phyloP scores from a whole-genome alignment of 1,140 invertebrate genomes.

The Plectus sambesii region DNA sequence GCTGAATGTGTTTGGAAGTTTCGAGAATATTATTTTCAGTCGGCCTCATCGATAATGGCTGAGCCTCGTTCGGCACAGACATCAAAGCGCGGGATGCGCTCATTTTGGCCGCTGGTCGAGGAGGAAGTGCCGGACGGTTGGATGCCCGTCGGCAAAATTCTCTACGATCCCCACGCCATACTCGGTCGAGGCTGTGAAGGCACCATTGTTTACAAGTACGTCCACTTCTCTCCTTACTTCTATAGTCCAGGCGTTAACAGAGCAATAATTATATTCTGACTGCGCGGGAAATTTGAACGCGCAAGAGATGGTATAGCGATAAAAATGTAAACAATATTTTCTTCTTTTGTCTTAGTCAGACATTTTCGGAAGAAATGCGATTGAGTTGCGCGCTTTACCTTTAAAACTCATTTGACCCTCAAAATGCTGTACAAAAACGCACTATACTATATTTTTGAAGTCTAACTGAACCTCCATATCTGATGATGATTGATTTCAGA shows the following conservation, averaged over 20 bases:
- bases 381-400: not conserved
- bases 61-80: too few relatives aligned
- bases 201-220: slow-evolving; percentile 83
- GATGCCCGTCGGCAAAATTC: slow-evolving; percentile 75
- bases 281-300: too few relatives aligned
- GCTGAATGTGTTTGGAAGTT: too few relatives aligned
- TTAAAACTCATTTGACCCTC: not conserved
- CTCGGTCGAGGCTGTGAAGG: slow-evolving; percentile 94
- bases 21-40: too few relatives aligned
- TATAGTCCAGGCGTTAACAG: too few relatives aligned
- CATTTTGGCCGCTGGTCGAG: too few relatives aligned
- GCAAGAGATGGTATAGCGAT: slow-evolving; percentile 1
- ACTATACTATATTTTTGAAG: not conserved
- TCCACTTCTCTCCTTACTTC: slow-evolving; percentile 12
- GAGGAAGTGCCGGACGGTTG: slow-evolving; percentile 59
- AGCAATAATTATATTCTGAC: too few relatives aligned
- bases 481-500: too few relatives aligned
- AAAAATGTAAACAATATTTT: not conserved
- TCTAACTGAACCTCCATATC: not conserved
- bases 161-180: slow-evolving; percentile 69
- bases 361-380: not conserved
- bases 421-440: not conserved
- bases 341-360: not conserved
- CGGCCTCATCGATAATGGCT: too few relatives aligned
- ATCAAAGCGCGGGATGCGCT: too few relatives aligned